These are phyloP conservation scores for Cavia porcellus DNA, from an alignment of 2,113 vertebrate genomes.

Conservation along the genomic window DNA sequence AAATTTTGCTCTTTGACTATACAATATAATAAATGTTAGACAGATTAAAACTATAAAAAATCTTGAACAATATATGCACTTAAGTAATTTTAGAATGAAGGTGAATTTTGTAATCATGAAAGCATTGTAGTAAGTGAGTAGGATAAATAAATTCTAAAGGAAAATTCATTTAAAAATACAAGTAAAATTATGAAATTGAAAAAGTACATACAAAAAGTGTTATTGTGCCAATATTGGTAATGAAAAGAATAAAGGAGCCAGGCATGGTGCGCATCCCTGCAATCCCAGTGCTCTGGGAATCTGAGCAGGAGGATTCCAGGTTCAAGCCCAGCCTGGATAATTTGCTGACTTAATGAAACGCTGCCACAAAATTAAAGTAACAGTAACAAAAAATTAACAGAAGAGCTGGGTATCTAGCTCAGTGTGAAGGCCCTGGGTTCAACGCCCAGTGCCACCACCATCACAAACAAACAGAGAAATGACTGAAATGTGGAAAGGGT, in stretches of 20 bases:
- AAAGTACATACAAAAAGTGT: constrained; percentile 4
- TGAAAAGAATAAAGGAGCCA: neutral
- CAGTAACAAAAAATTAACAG: neutral
- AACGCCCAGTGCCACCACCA: neutral
- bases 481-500: neutral
- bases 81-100: neutral
- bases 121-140: neutral
- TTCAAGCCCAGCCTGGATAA: neutral
- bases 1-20: neutral
- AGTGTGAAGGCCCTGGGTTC: neutral
- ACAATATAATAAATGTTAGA: neutral
- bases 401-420: neutral
- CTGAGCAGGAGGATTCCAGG: neutral
- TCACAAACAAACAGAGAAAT: neutral
- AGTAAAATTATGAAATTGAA: constrained; percentile 11
- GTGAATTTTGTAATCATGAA: neutral
- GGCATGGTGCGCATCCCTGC: neutral
- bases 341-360: neutral
- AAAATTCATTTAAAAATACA: constrained; percentile 11
- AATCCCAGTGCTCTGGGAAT: neutral
- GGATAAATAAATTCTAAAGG: constrained; percentile 7
- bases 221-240: neutral
- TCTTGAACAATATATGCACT: neutral
- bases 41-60: neutral
- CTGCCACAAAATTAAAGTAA: neutral